phyloP scores from a whole-genome alignment of 2,797 vertebrate genomes.

The Notolepis coatsorum region DNA sequence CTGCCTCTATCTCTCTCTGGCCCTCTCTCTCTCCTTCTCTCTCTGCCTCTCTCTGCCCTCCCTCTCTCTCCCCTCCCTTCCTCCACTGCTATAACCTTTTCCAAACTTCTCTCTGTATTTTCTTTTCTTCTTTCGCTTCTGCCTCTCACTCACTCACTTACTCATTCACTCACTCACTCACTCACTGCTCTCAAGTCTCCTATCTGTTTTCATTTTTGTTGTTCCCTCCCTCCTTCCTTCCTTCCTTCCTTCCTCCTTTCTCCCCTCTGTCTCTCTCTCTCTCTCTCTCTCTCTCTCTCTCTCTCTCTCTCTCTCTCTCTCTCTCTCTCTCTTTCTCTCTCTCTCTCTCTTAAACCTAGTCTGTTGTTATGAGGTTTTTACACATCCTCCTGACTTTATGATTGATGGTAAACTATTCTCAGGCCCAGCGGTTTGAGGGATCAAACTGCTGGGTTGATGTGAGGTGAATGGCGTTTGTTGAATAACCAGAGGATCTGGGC shows the following conservation, averaged over 20 bases:
- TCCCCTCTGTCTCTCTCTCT: neutral
- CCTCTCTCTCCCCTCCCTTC: conserved; percentile 19
- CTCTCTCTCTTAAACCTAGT: too few species aligned
- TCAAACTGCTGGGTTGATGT: conserved; percentile 45
- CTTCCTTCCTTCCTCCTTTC: conserved; percentile 24
- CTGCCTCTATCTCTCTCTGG: too few species aligned
- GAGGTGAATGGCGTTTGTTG: conserved; percentile 54
- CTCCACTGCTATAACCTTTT: too few species aligned
- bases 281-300: conserved; percentile 23
- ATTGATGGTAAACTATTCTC: conserved; percentile 29
- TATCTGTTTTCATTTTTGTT: conserved; percentile 51
- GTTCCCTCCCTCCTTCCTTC: conserved; percentile 26
- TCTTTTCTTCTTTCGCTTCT: conserved; percentile 27
- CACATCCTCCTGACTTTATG: conserved; percentile 49
- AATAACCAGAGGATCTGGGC: conserved; percentile 17
- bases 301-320: conserved; percentile 22
- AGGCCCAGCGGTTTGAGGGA: conserved; percentile 27
- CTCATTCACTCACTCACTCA: conserved; percentile 21
- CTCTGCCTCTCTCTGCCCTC: conserved; percentile 50
- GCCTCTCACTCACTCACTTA: conserved; percentile 33
- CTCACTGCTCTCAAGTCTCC: conserved; percentile 51
- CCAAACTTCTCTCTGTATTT: conserved; percentile 27
- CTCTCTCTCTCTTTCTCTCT: neutral
- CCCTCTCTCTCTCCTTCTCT: conserved; percentile 43
- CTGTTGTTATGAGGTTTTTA: conserved; percentile 21